Conservation (phyloP, 2,888 invertebrate species). For the Itoplectis maculator region DNA sequence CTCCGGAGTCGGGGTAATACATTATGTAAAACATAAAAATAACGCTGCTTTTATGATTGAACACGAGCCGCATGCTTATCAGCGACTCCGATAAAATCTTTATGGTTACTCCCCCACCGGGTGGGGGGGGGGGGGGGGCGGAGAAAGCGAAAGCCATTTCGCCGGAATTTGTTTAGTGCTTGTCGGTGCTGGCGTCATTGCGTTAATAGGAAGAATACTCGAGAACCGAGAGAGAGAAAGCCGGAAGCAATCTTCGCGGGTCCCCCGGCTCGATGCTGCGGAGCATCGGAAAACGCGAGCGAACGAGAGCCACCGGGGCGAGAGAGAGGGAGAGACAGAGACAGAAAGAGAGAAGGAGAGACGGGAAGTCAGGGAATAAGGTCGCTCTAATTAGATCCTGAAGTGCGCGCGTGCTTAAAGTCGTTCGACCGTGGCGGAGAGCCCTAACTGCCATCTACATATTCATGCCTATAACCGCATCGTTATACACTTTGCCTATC, state of each 20-base stretch:
- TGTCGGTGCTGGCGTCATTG: slow-evolving; percentile 22
- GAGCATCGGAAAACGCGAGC: slow-evolving; percentile 44
- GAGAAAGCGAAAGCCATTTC: slow-evolving; percentile 2
- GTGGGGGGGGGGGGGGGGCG: too few relatives aligned
- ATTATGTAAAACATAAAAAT: neutral
- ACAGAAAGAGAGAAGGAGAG: neutral
- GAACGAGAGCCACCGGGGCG: slow-evolving; percentile 20
- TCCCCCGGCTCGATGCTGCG: slow-evolving; percentile 16
- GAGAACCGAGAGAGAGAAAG: slow-evolving; percentile 45
- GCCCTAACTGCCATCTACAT: slow-evolving; percentile 78
- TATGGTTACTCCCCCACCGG: neutral
- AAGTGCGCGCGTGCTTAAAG: slow-evolving; percentile 67
- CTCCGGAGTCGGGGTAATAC: neutral
- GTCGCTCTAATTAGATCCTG: slow-evolving; percentile 68
- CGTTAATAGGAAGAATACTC: slow-evolving; percentile 42
- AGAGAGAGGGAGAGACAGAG: slow-evolving; percentile 14
- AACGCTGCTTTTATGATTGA: neutral
- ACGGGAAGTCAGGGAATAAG: slow-evolving; percentile 51
- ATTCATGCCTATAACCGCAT: slow-evolving; percentile 77
- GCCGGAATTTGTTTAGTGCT: slow-evolving; percentile 24
- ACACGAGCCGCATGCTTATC: neutral
- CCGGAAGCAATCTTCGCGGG: slow-evolving; percentile 48
- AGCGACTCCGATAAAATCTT: neutral
- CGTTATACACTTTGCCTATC: slow-evolving; percentile 61
- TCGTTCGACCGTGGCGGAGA: slow-evolving; percentile 67